These are phyloP conservation scores for Dynastes grantii DNA, from an alignment of 2,888 invertebrate species.

Conservation along the genomic window DNA sequence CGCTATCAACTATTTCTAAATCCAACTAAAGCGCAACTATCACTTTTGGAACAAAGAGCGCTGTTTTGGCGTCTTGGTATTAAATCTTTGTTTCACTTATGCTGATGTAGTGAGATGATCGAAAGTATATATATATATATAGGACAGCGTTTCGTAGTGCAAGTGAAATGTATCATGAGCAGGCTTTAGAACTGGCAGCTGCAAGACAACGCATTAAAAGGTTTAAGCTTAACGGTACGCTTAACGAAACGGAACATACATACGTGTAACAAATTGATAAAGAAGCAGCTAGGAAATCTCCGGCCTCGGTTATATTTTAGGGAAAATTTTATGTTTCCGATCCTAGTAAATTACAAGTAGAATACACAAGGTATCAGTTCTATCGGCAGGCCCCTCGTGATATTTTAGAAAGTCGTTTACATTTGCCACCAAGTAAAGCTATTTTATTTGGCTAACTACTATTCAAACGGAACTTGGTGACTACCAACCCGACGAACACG, in stretches of 20 bases:
- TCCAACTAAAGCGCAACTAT: too few relatives aligned
- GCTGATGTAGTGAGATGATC: conserved; percentile 74
- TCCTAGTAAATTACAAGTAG: conserved; percentile 94
- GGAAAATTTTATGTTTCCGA: conserved; percentile 95
- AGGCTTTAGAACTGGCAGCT: conserved; percentile 92
- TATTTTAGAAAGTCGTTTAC: conserved; percentile 88
- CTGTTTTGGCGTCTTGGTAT: too few relatives aligned
- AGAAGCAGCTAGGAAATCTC: conserved; percentile 86
- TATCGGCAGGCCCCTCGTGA: conserved; percentile 96
- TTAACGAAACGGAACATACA: conserved; percentile 95
- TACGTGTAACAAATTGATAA: conserved; percentile 87
- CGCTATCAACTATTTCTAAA: too few relatives aligned
- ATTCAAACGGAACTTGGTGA: conserved; percentile 99
- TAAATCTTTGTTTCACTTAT: not conserved
- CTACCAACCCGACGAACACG: conserved; percentile 90
- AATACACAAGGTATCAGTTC: conserved; percentile 97
- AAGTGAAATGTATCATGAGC: conserved; percentile 97
- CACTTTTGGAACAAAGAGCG: too few relatives aligned
- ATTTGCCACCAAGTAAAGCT: conserved; percentile 90
- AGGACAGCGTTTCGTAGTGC: conserved; percentile 88
- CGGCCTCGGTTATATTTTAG: conserved; percentile 74
- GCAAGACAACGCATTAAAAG: conserved; percentile 85
- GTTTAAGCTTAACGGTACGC: conserved; percentile 90
- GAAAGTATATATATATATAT: conserved; percentile 82
- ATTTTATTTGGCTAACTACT: conserved; percentile 92